Conservation (phyloP, 2,797 vertebrate species). For the Phataginus tricuspis region DNA sequence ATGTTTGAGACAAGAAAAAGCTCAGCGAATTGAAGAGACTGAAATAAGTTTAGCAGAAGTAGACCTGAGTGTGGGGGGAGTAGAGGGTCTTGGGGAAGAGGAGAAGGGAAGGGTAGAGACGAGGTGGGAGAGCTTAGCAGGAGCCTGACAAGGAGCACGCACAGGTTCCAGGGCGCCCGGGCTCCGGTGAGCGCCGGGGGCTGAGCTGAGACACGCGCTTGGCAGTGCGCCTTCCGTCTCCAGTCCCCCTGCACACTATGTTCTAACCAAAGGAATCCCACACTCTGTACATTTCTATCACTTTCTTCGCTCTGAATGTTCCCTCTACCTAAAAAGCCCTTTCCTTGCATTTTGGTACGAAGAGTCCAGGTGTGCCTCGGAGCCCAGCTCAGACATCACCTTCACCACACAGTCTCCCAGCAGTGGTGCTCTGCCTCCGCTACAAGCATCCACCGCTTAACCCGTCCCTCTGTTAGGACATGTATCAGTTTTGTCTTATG, state of each 20-base stretch:
- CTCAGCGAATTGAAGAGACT: neutral
- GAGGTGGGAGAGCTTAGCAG: neutral
- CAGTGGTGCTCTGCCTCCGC: neutral
- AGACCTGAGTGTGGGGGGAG: neutral
- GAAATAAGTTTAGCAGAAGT: neutral
- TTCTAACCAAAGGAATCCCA: neutral
- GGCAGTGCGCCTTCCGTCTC: neutral
- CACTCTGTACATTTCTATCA: neutral
- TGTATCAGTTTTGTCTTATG: neutral
- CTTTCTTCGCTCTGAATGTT: neutral
- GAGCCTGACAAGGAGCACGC: neutral
- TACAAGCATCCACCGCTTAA: neutral
- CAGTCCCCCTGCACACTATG: neutral
- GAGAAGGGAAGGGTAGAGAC: neutral
- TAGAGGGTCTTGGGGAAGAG: too few relatives aligned
- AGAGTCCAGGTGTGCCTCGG: neutral
- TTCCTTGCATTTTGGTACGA: neutral
- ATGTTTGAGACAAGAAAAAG: neutral
- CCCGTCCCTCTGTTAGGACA: neutral
- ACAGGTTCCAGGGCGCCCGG: neutral
- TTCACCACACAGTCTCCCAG: neutral
- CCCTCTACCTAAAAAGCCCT: neutral
- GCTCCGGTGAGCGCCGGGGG: neutral
- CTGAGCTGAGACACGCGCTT: neutral
- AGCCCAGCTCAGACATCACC: neutral